Base-by-base conservation (phyloP, 2,113 vertebrate species). In the Ictidomys tridecemlineatus region DNA sequence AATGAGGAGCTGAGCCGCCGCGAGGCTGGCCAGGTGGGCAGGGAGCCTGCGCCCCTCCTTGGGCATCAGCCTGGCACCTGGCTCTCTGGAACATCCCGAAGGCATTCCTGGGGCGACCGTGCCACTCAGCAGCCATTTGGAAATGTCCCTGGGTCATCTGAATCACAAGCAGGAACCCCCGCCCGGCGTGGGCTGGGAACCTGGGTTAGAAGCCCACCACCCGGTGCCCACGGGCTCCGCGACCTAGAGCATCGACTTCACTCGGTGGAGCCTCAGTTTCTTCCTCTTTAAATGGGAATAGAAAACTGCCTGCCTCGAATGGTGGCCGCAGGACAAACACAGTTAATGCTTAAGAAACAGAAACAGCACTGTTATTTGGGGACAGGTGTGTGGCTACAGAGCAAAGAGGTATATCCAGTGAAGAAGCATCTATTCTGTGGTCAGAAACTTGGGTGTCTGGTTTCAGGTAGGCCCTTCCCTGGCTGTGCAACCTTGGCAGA, bases 1-100 rank as follows among this genome's bases (percentile, higher is more conserved):
- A 98, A 98, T 98, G 96, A 98, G 98, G 97, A 97, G 95, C 97
- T 24, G 67, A 84, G 74, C 91, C 93, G 91, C 92, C 93, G 91
- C 92, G 97, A 95, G 87, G 96, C 56, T 95, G 96, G 98, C 97
- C 98, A 98, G 98, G 98, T 99, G 98, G 98, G 95, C 65, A 37
- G 95, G 84, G 56, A 34, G 30, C 85, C 7, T 3, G 58, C 53
- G 87, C 56, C 78, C 79, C 58, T 63, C 0, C 1, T 30, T 17
- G 6, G 70, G 72, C 17, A 5, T 24, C 30, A 90, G 85, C 56
- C 65, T 80, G 10, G 18, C 24, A 67, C 58, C 70, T 42, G 63
- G 18, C 72, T 32, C 1, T 16, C 6, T 8, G 34, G 39, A 56
- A 39, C 1, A 3, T 3, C 73, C 30, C 37, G 51, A 22, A 51